A percentile compares a stretch with the other conserved stretches of the same genome.
These are phyloP conservation scores for Oedothorax gibbosus DNA, from an alignment of 1,140 invertebrate genomes.

Conservation along the genomic window DNA sequence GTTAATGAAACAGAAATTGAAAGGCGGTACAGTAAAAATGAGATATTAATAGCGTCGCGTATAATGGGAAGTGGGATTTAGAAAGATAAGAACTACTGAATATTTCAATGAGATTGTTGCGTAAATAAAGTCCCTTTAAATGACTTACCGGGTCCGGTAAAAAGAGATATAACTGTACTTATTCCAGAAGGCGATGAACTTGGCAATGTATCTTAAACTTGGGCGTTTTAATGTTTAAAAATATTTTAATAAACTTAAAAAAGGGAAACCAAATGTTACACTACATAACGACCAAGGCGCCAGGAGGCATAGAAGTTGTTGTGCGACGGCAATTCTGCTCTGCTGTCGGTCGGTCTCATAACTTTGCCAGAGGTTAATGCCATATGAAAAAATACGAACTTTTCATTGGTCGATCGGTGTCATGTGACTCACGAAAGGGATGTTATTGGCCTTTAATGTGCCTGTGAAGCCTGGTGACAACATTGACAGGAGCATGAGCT, in stretches of 20 bases:
- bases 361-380: slow-evolving; percentile 60
- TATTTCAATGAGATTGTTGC: too few relatives aligned
- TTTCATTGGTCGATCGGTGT: slow-evolving; percentile 29
- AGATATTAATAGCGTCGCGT: too few relatives aligned
- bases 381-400: slow-evolving; percentile 55
- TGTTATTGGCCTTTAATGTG: slow-evolving; percentile 61
- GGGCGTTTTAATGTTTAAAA: too few relatives aligned
- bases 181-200: too few relatives aligned
- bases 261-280: not conserved
- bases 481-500: slow-evolving; percentile 41
- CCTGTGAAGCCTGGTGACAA: slow-evolving; percentile 43
- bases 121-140: too few relatives aligned
- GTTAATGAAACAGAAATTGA: too few relatives aligned
- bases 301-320: slow-evolving; percentile 37
- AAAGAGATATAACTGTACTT: too few relatives aligned
- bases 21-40: too few relatives aligned
- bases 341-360: slow-evolving; percentile 59
- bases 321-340: slow-evolving; percentile 52
- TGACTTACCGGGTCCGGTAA: too few relatives aligned
- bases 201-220: too few relatives aligned
- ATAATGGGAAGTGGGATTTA: too few relatives aligned
- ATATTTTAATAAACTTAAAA: slow-evolving; percentile 13
- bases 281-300: slow-evolving; percentile 34
- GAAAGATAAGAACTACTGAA: too few relatives aligned
- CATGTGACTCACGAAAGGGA: slow-evolving; percentile 41